Base-by-base conservation (phyloP, 2,797 vertebrate genomes). In the Cygnus olor region DNA sequence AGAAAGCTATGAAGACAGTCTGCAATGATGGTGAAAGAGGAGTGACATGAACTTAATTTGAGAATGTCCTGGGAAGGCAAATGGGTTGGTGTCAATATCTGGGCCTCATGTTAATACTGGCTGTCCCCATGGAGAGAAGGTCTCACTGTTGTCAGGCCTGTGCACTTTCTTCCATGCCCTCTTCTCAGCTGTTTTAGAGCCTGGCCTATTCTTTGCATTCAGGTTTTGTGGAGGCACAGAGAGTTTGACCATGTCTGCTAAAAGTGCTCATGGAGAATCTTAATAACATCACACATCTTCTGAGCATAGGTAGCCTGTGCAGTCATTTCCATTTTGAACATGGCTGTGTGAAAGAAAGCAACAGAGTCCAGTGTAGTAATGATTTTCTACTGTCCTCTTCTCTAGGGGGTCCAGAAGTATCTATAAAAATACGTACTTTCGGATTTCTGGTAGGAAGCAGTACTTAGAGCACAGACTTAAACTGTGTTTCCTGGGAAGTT, bases 151-250 rank as follows among this genome's bases (percentile, higher is more conserved):
- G 6, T 3, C 45, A 36, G 2, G 6, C 8, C 14, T 27, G 11
- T 16, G 20, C 40, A 5, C 25, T 80, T 80, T 77, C 22, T 66
- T 71, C 40, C 81, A 2, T 73, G 56, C 11, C 6, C 32, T 73
- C 10, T 5, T 6, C 25, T 78, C 0, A 5, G 17, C 54, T 73
- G 45, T 65, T 93, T 49, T 78, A 66, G 60, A 81, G 40, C 32
- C 21, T 1, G 1, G 10, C 0, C 0, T 66, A 3, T 8, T 6
- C 16, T 45, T 30, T 2, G 2, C n/a, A 11, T 66, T 80, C 30
- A 36, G 58, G 42, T 22, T 53, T 63, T 34, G n/a, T 63, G 47
- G 42, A 86, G 40, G 25, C 57, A 57, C 9, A 44, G 30, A 54
- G 36, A 44, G 17, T 54, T 63, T 72, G 44, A 63, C 38, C 1